Percentiles rank a stretch among this genome's conserved stretches.
Conservation (phyloP, 2,797 vertebrate species). For the Sebastes steindachneri region DNA sequence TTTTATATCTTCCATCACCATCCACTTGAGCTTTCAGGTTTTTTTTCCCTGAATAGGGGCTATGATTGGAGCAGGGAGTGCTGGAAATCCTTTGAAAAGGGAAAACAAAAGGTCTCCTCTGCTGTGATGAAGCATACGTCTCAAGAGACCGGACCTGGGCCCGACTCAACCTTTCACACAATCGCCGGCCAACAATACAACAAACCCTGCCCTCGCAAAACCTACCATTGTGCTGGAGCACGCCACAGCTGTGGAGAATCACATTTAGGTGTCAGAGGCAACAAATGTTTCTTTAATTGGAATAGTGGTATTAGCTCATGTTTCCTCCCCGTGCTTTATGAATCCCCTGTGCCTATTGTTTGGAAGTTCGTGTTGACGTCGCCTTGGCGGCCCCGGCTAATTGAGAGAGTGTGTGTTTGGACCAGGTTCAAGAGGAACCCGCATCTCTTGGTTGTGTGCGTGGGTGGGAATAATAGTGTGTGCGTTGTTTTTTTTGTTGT, state of each 20-base stretch:
- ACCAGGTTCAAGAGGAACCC: slow-evolving; percentile 73
- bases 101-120: slow-evolving; percentile 79
- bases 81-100: slow-evolving; percentile 80
- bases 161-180: slow-evolving; percentile 81
- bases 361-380: slow-evolving; percentile 77
- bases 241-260: slow-evolving; percentile 78
- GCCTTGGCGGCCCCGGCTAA: slow-evolving; percentile 73
- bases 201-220: slow-evolving; percentile 69
- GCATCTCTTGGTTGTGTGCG: slow-evolving; percentile 53
- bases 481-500: neutral
- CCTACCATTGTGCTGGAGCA: slow-evolving; percentile 74
- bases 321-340: slow-evolving; percentile 80
- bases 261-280: slow-evolving; percentile 82
- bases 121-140: slow-evolving; percentile 71
- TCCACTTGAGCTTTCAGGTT: slow-evolving; percentile 66
- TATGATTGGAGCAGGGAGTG: slow-evolving; percentile 71
- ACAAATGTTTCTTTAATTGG: slow-evolving; percentile 83
- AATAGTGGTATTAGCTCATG: slow-evolving; percentile 83
- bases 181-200: slow-evolving; percentile 75
- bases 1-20: slow-evolving; percentile 67
- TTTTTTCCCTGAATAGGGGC: slow-evolving; percentile 66
- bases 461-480: slow-evolving; percentile 24
- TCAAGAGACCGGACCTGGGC: slow-evolving; percentile 75
- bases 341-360: slow-evolving; percentile 81
- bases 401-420: slow-evolving; percentile 80